Conservation (phyloP, 2,888 invertebrate genomes). For the Rutpela maculata region DNA sequence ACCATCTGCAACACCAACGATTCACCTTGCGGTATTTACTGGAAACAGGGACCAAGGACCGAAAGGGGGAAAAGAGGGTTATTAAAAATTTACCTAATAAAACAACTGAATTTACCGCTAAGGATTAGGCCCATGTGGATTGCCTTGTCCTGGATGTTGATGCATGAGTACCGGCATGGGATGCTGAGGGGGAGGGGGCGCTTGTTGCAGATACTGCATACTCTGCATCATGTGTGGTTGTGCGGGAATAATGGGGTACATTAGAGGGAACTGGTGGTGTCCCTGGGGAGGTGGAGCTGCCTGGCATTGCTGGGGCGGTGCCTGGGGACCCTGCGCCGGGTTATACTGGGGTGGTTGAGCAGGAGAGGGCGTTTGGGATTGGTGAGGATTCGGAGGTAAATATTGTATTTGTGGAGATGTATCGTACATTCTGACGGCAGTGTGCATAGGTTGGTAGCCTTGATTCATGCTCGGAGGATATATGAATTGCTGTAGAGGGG, state of each 20-base stretch:
- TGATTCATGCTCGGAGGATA: slow-evolving; percentile 70
- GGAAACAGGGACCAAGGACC: slow-evolving; percentile 22
- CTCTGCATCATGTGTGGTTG: slow-evolving; percentile 75
- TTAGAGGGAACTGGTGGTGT: slow-evolving; percentile 72
- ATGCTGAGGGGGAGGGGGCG: slow-evolving; percentile 74
- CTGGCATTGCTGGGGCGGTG: slow-evolving; percentile 71
- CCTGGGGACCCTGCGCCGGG: slow-evolving; percentile 68
- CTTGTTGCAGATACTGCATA: slow-evolving; percentile 75
- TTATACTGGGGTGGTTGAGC: slow-evolving; percentile 70
- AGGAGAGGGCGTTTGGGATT: slow-evolving; percentile 75
- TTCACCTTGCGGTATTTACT: slow-evolving; percentile 17
- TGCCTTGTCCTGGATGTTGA: slow-evolving; percentile 73
- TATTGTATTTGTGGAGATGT: slow-evolving; percentile 73
- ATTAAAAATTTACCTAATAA: slow-evolving; percentile 52
- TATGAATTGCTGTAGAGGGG: slow-evolving; percentile 81
- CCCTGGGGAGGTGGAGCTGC: slow-evolving; percentile 78
- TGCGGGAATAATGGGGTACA: slow-evolving; percentile 77
- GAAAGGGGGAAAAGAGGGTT: slow-evolving; percentile 35
- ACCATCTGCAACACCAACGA: slow-evolving; percentile 26
- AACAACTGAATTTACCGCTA: slow-evolving; percentile 63
- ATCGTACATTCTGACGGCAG: slow-evolving; percentile 80
- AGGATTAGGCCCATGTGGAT: slow-evolving; percentile 69
- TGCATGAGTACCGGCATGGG: slow-evolving; percentile 62
- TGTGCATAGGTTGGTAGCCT: slow-evolving; percentile 72
- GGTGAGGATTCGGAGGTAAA: slow-evolving; percentile 72